Base-by-base conservation (phyloP, 1,140 invertebrate genomes). In the Chelonus insularis region DNA sequence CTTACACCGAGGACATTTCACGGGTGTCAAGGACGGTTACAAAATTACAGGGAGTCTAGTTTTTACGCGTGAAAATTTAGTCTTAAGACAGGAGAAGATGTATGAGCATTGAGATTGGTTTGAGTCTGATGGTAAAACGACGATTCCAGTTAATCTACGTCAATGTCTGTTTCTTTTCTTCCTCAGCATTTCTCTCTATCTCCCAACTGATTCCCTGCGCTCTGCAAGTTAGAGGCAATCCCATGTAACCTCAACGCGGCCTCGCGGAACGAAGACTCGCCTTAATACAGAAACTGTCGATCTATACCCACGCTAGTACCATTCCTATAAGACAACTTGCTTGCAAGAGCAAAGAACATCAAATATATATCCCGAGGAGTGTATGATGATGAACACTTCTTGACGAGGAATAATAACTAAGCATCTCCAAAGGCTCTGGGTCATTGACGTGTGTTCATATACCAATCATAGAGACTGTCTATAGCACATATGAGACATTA, bases 341-440 rank as follows among this genome's bases (percentile, higher is more conserved):
- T 12, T 14, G 29, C 8, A 3, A 55, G n/a, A 54, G 25, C 43
- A 48, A 29, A 3, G 14, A n/a, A 14, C 14, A 55, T 18, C 47
- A 29, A 57, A 57, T 54, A 57, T 7, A 57, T 41, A 16, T 37
- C 52, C 16, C 36, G 11, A 16, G 37, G 62, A 36, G 50, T n/a
- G n/a, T n/a, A 68, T 2, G 21, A 50, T 68, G 68, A 71, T 68
- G 66, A 66, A 66, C 66, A 63, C 64, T 57, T 45, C 63, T 65
- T 60, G 58, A 64, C 62, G 60, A 63, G 67, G 62, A 66, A 66
- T 68, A 68, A 69, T 67, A 71, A 65, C 54, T 23, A 54, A 50
- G 54, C 20, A 64, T 51, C 51, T 43, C 55, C 61, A 58, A 48
- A 48, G 48, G 61, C 57, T 56, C 39, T 34, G 59, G 52, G 36